Base-by-base conservation (phyloP, 2,113 vertebrate species). In the Brachypodius melanocephalos region DNA sequence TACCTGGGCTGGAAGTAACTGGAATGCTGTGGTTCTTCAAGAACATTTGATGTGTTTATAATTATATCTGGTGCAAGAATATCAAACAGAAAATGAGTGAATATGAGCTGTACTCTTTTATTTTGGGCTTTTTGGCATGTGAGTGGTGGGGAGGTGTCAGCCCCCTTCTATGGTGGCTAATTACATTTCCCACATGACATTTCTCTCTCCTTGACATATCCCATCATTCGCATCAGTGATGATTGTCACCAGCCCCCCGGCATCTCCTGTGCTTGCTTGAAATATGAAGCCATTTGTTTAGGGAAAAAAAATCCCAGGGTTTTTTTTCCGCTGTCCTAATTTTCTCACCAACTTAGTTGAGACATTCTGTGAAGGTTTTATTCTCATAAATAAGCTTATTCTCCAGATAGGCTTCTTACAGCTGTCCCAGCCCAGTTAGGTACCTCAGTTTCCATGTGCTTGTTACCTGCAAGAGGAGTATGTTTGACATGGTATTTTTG, bases 111-210 rank as follows among this genome's bases (percentile, higher is more conserved):
- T 90, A 34, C 22, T 88, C 66, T 63, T 85, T 63, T 85, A 67
- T 78, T 80, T 52, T n/a, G 79, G 80, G 62, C 40, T 84, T 65
- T 75, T 80, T 78, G 76, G 72, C 79, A 67, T 75, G 55, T 46
- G 83, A 97, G 55, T 88, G 66, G 43, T 83, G 80, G 79, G 49
- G 91, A 92, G 72, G 68, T 86, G 74, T 80, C 5, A 19, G 38
- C 73, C 74, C 89, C 82, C 62, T 93, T 96, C 81, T 32, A 0
- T 48, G 67, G 78, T 84, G 75, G 75, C 67, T 97, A 96, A 95
- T 97, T 96, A 79, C 48, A 67, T 93, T 96, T 97, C 92, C 61
- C 79, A 94, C 80, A 93, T 96, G 95, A 93, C 95, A 94, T 96
- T 92, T 89, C 84, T 95, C 75, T 95, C 84, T 96, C 73, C 83